Conservation (phyloP, 2,888 invertebrate species). For the Branchinecta sandiegonensis region DNA sequence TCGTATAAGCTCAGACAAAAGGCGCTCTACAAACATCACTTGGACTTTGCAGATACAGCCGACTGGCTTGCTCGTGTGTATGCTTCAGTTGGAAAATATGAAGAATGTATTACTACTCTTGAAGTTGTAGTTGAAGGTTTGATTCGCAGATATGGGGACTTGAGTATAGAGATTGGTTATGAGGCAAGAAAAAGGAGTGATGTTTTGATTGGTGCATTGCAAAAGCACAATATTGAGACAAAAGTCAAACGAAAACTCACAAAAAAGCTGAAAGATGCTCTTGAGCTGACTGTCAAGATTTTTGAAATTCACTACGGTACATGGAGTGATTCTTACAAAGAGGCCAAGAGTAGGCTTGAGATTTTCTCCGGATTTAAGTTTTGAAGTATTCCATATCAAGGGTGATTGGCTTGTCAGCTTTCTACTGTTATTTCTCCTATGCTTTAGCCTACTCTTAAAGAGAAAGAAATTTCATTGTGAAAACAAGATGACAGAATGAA, state of each 20-base stretch:
- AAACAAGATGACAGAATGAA: too few species aligned
- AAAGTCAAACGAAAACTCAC: constrained; percentile 35
- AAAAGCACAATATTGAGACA: constrained; percentile 25
- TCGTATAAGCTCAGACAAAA: constrained; percentile 38
- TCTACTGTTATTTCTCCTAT: too few species aligned
- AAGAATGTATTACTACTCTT: constrained; percentile 36
- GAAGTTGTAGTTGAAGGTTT: constrained; percentile 44
- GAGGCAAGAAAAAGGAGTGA: constrained; percentile 50
- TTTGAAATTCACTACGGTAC: constrained; percentile 42
- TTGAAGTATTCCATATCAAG: background rate
- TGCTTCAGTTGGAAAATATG: constrained; percentile 39
- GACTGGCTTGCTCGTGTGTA: constrained; percentile 42
- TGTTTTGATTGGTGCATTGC: constrained; percentile 42
- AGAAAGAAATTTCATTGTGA: too few species aligned
- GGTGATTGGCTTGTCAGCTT: too few species aligned
- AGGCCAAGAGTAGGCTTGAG: constrained; percentile 17
- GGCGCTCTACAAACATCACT: constrained; percentile 41
- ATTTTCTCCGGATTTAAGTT: constrained; percentile 3
- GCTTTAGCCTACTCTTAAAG: too few species aligned
- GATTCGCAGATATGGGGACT: constrained; percentile 46
- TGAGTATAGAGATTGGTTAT: constrained; percentile 49
- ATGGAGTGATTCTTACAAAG: constrained; percentile 34
- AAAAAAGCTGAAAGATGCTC: constrained; percentile 39
- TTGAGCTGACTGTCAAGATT: constrained; percentile 33
- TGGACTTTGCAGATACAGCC: constrained; percentile 36